phyloP scores from a whole-genome alignment of 2,888 invertebrate species.

The Spicauda simplicius region DNA sequence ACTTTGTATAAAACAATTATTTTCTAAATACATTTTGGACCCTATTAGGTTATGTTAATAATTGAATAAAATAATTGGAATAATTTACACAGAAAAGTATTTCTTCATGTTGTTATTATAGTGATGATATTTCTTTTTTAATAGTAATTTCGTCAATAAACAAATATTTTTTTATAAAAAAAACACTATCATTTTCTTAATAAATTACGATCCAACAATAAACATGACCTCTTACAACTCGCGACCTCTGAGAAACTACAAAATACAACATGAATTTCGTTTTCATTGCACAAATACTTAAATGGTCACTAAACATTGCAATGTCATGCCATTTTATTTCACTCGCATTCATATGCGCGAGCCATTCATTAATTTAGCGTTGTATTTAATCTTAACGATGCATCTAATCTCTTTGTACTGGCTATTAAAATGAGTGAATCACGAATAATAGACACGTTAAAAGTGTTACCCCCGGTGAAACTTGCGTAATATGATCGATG shows the following conservation, averaged over 20 bases:
- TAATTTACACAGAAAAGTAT: too few species aligned
- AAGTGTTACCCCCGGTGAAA: slow-evolving; percentile 35
- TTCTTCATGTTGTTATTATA: too few species aligned
- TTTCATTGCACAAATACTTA: neutral
- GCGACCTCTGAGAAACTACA: neutral
- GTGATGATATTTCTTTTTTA: too few species aligned
- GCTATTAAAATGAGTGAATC: slow-evolving; percentile 42
- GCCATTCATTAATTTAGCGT: slow-evolving; percentile 24
- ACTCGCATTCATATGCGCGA: slow-evolving; percentile 16
- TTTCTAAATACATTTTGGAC: too few species aligned
- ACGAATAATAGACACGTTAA: slow-evolving; percentile 39
- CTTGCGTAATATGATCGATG: slow-evolving; percentile 48
- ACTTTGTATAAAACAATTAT: too few species aligned
- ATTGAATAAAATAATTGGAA: too few species aligned
- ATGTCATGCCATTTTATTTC: slow-evolving; percentile 21
- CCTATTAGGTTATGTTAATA: too few species aligned
- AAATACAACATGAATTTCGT: neutral
- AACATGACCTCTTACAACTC: too few species aligned
- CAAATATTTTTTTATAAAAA: too few species aligned
- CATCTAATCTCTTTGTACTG: slow-evolving; percentile 32
- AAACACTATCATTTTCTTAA: too few species aligned
- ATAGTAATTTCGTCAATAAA: too few species aligned
- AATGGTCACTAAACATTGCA: slow-evolving; percentile 3
- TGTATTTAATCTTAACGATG: slow-evolving; percentile 35
- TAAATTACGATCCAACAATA: too few species aligned